Evolutionary conservation across 2,113 vertebrate species (phyloP).

Genomic region (Sclerurus mexicanus): DNA sequence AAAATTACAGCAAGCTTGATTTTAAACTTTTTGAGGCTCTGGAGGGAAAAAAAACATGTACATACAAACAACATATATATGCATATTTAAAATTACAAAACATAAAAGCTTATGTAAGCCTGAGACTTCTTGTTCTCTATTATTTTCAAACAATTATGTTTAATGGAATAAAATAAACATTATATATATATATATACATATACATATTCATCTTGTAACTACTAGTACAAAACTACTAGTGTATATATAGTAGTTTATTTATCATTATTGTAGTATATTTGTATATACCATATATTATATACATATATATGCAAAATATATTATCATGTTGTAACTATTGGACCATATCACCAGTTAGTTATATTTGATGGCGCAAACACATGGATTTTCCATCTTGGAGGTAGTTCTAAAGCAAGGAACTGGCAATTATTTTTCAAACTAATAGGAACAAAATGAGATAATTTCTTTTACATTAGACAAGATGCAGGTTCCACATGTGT

Average conservation of each 20-base stretch:
- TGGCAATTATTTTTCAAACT: background rate
- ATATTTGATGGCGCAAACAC: background rate
- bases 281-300: background rate
- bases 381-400: background rate
- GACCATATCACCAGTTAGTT: background rate
- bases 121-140: background rate
- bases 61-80: background rate
- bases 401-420: background rate
- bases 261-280: background rate
- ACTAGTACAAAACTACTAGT: background rate
- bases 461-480: background rate
- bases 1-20: background rate
- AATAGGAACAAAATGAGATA: background rate
- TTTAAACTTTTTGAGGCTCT: background rate
- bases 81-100: background rate
- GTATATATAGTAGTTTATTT: background rate
- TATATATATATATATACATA: background rate
- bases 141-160: background rate
- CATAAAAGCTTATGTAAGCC: background rate
- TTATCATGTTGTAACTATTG: background rate
- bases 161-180: background rate
- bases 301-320: rapidly evolving
- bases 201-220: background rate
- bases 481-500: background rate
- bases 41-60: background rate